Evolutionary conservation across 2,888 invertebrate genomes (phyloP).

Genomic region (Temnothorax ravouxi): DNA sequence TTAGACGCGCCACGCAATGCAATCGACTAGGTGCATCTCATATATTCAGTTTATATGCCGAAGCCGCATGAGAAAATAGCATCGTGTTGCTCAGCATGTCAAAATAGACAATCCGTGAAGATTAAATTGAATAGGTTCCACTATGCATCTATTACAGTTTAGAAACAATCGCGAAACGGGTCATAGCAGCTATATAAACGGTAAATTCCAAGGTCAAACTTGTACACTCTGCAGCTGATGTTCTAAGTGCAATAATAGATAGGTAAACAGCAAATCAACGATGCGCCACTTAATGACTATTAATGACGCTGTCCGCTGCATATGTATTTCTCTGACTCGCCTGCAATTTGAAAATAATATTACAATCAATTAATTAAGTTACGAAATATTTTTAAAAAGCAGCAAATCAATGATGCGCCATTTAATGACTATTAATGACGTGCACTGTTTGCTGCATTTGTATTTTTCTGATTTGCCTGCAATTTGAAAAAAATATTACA

Average conservation of each 20-base stretch:
- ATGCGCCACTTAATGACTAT: not conserved
- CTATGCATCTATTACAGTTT: slow-evolving; percentile 2
- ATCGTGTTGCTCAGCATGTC: not conserved
- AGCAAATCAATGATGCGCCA: not conserved
- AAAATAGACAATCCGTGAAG: slow-evolving; percentile 25
- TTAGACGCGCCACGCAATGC: not conserved
- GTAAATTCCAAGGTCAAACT: slow-evolving; percentile 1
- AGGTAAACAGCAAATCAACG: not conserved
- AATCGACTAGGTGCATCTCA: slow-evolving; percentile 10
- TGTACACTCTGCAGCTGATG: not conserved
- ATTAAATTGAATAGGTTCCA: slow-evolving; percentile 9
- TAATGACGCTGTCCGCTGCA: not conserved
- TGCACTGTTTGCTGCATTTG: not conserved
- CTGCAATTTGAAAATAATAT: not conserved
- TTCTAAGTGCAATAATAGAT: slow-evolving; percentile 1
- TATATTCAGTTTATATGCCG: not conserved
- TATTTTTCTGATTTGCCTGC: not conserved
- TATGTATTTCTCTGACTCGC: not conserved
- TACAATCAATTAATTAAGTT: no score
- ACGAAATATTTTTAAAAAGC: no score
- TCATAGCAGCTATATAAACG: not conserved
- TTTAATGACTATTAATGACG: not conserved
- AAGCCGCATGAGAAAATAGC: slow-evolving; percentile 24
- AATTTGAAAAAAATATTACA: not conserved
- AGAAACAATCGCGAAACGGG: not conserved